These are phyloP conservation scores for Cheilosia vulpina DNA, from an alignment of 2,888 invertebrate genomes.

Conservation along the genomic window DNA sequence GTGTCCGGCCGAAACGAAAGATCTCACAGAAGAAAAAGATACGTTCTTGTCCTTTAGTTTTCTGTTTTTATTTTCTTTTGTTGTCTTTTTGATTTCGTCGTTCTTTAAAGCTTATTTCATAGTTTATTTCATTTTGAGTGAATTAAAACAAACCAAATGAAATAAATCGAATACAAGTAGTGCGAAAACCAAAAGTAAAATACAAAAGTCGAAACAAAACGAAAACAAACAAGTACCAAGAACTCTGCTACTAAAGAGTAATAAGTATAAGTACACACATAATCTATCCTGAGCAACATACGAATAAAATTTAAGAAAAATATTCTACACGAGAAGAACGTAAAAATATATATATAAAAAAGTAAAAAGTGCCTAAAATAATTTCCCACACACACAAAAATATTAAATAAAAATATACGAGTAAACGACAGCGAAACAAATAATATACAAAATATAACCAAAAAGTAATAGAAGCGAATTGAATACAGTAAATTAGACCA, in stretches of 20 bases:
- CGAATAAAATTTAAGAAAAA: slow-evolving; percentile 27
- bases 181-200: slow-evolving; percentile 4
- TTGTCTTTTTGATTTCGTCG: slow-evolving; percentile 38
- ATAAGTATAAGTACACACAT: slow-evolving; percentile 8
- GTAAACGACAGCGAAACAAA: slow-evolving; percentile 51
- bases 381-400: slow-evolving; percentile 17
- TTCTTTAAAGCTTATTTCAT: slow-evolving; percentile 36
- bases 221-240: slow-evolving; percentile 39
- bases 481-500: background rate
- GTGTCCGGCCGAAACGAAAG: slow-evolving; percentile 84
- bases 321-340: slow-evolving; percentile 1
- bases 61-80: slow-evolving; percentile 54
- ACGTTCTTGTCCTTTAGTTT: slow-evolving; percentile 70
- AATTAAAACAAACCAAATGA: slow-evolving; percentile 53
- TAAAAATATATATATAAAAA: background rate
- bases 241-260: slow-evolving; percentile 51
- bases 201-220: slow-evolving; percentile 13
- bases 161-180: slow-evolving; percentile 43
- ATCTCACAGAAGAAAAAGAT: slow-evolving; percentile 78
- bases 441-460: slow-evolving; percentile 5
- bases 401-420: slow-evolving; percentile 16
- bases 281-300: slow-evolving; percentile 16
- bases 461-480: slow-evolving; percentile 2
- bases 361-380: slow-evolving; percentile 41
- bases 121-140: slow-evolving; percentile 59